Evolutionary conservation across 2,888 invertebrate species (phyloP).

Genomic region (Spatulosminthurus flaviceps): DNA sequence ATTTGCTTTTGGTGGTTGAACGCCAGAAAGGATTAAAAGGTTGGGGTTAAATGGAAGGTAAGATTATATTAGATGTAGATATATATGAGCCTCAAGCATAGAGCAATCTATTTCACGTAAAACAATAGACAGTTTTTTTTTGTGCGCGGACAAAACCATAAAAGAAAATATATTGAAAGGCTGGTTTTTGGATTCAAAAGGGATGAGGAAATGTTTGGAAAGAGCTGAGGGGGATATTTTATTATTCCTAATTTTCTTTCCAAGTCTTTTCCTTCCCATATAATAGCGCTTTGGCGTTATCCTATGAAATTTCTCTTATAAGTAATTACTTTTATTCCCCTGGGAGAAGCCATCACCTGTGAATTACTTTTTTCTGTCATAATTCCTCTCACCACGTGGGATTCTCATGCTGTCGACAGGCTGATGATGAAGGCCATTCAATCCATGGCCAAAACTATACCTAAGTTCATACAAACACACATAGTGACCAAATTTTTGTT

Average conservation of each 20-base stretch:
- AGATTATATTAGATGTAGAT: too few species aligned
- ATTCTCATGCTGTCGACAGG: background rate
- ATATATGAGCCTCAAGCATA: too few species aligned
- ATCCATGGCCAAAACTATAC: too few species aligned
- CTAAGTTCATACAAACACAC: background rate
- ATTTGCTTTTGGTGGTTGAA: too few species aligned
- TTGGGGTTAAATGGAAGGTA: too few species aligned
- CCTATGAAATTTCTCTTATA: conserved; percentile 1
- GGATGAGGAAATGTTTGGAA: too few species aligned
- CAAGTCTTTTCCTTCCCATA: background rate
- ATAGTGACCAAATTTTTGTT: background rate
- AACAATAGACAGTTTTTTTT: too few species aligned
- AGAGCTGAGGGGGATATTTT: background rate
- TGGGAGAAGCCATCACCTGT: conserved; percentile 9
- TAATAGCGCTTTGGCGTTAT: background rate
- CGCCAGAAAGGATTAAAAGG: too few species aligned
- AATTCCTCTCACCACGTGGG: background rate
- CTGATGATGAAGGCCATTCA: background rate
- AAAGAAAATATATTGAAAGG: too few species aligned
- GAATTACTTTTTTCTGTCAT: background rate
- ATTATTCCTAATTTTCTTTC: background rate
- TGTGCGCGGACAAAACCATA: too few species aligned
- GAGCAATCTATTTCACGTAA: too few species aligned
- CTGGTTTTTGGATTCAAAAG: too few species aligned
- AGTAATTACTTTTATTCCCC: conserved; percentile 18